Conservation (phyloP, 2,113 vertebrate genomes). For the Chelonoidis abingdonii region DNA sequence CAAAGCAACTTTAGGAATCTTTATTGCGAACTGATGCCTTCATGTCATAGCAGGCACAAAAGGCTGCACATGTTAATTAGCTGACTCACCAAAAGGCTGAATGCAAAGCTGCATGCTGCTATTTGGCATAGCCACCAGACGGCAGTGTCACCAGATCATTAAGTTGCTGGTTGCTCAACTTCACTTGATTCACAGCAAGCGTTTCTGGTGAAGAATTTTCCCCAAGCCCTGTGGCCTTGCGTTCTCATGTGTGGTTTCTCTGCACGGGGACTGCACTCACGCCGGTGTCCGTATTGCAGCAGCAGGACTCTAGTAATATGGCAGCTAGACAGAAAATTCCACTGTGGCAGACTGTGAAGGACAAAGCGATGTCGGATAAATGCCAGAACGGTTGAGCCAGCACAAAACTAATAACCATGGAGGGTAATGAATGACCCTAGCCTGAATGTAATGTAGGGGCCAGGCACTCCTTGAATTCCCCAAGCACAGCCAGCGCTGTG, state of each 20-base stretch:
- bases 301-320: rapidly evolving
- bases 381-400: rapidly evolving
- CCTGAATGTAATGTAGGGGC: rapidly evolving
- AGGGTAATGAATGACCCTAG: rapidly evolving
- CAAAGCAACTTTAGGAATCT: rapidly evolving
- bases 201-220: neutral
- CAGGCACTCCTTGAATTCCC: rapidly evolving
- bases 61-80: rapidly evolving
- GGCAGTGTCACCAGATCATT: neutral
- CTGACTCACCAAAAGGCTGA: too few species aligned
- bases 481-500: neutral
- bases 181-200: neutral
- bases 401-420: rapidly evolving
- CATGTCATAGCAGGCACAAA: neutral
- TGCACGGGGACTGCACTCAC: rapidly evolving
- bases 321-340: rapidly evolving
- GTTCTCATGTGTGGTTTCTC: neutral
- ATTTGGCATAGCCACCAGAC: neutral
- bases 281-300: rapidly evolving
- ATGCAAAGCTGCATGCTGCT: neutral
- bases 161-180: neutral
- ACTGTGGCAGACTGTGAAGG: neutral
- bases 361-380: neutral
- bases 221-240: rapidly evolving
- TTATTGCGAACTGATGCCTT: rapidly evolving